Evolutionary conservation across 2,888 invertebrate species (phyloP).

Genomic region (Drosophila cyrtoloma): DNA sequence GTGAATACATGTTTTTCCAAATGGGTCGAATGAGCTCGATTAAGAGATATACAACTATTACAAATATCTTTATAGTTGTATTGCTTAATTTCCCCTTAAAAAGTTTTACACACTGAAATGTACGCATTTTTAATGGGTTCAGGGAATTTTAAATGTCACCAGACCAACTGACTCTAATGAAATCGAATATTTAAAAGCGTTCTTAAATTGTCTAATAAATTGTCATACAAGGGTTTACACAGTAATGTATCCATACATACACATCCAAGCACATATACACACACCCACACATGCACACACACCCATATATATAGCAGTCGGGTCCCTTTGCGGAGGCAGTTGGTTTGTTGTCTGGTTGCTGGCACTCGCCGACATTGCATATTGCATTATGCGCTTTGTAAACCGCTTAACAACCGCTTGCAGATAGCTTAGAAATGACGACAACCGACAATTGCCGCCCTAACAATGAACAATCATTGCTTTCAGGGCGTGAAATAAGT

Average conservation of each 20-base stretch:
- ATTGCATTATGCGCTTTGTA: slow-evolving; percentile 26
- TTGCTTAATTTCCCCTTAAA: accelerated
- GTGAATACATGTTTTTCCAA: neutral
- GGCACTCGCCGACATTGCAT: slow-evolving; percentile 33
- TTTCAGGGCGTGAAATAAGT: slow-evolving; percentile 12
- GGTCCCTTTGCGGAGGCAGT: neutral
- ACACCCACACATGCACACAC: neutral
- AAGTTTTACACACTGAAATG: neutral
- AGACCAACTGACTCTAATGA: neutral
- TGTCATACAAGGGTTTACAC: neutral
- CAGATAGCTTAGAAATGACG: slow-evolving; percentile 21
- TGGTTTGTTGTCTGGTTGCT: slow-evolving; percentile 17
- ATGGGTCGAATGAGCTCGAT: neutral
- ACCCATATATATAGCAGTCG: neutral
- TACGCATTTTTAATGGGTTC: neutral
- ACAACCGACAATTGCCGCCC: slow-evolving; percentile 35
- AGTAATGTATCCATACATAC: neutral
- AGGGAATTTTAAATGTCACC: neutral
- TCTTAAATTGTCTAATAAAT: neutral
- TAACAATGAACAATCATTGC: slow-evolving; percentile 38
- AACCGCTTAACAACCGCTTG: slow-evolving; percentile 29
- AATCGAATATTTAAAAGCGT: neutral
- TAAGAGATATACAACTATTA: neutral
- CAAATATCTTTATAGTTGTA: neutral
- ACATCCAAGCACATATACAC: neutral